Evolutionary conservation across 2,888 invertebrate species (phyloP), one percentile per base, ranked within the genome.

Genomic region (Beris chalybata): DNA sequence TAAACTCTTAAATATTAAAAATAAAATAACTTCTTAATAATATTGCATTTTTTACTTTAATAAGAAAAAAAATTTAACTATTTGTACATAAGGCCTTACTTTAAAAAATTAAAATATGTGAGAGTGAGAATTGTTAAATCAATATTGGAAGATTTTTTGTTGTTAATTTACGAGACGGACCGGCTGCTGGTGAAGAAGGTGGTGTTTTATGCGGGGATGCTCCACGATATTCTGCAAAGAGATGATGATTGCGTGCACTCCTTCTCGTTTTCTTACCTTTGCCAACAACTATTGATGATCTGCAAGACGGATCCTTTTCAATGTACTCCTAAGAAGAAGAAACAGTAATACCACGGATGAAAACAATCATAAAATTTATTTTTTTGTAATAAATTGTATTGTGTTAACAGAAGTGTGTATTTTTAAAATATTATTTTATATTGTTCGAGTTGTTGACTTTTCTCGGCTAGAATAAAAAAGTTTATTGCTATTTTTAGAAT

Each of bases 111-210:
- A 54, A 38, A 38, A 38, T 38, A 38, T 5, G 38, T 3, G 22
- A 22, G 29, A 43, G 11, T 5, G 13, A 43, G 43, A 3, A 58
- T 31, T 4, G 22, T 71, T 73, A 76, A 69, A 76, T 76, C 30
- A 77, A 71, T 53, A 76, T 76, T 9, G 77, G 76, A 59, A 76
- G 71, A 68, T 77, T 76, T 68, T 76, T 76, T n/a, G 75, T 76
- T 9, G 76, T 74, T 48, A 76, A 70, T 67, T 77, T 76, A 53
- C 74, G 72, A n/a, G 69, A 70, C 29, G 30, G 38, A 67, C 71
- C 71, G 45, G 56, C 52, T 1, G 50, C 69, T 44, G 47, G 64
- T 31, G 59, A 43, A 56, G 63, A 69, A 64, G 48, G 70, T 58
- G 13, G 70, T 50, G 30, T 64, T 66, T 43, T 71, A 72, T 52